Base-by-base conservation (phyloP, 2,797 vertebrate species). In the Champsocephalus esox region DNA sequence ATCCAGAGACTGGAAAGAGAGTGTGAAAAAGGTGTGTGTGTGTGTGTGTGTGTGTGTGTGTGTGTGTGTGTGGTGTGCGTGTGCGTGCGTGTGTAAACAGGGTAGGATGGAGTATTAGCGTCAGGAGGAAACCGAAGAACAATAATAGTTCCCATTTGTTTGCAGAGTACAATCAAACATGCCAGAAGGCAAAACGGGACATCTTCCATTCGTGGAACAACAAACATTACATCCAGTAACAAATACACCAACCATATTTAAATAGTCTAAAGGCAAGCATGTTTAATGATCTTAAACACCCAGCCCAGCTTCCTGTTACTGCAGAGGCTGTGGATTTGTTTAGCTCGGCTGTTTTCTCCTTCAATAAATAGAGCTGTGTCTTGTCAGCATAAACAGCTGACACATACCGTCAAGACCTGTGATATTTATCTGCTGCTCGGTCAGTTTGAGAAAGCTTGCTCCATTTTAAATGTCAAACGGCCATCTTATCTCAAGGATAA, bases 1-100 rank as follows among this genome's bases (percentile, higher is more conserved):
- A 94, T 98, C 96, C 92, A 99, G 92, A 64, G 97, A 98, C 98
- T 99, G 82, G 56, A 84, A 77, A 77, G 66, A 90, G 63, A 89
- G 75, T 81, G 63, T 63, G 57, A 79, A 81, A 80, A 45, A 49
- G 13, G 73, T 7, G 62, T 21, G 2, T 11, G 9, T 66, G 19
- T 74, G 48, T 77, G 24, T 16, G 49, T 79, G 21, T 73, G 51
- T 81, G 60, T 38, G 41, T 81, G 34, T 48, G 24, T 28, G 24
- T 3, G 45, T n/a, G 60, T 17, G 62, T 21, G 19, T n/a, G 55
- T n/a, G n/a, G 34, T 48, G 24, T 28, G 24, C 3, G 45, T n/a
- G 60, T 17, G 62, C n/a, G 19, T n/a, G 55, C 7, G 3, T 64
- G 50, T 17, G 38, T 9, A 14, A 12, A 38, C 34, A 38, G 34